A percentile compares a stretch with the other conserved stretches of the same genome.
phyloP scores from a whole-genome alignment of 2,888 invertebrate species.

The Panorpa germanica region DNA sequence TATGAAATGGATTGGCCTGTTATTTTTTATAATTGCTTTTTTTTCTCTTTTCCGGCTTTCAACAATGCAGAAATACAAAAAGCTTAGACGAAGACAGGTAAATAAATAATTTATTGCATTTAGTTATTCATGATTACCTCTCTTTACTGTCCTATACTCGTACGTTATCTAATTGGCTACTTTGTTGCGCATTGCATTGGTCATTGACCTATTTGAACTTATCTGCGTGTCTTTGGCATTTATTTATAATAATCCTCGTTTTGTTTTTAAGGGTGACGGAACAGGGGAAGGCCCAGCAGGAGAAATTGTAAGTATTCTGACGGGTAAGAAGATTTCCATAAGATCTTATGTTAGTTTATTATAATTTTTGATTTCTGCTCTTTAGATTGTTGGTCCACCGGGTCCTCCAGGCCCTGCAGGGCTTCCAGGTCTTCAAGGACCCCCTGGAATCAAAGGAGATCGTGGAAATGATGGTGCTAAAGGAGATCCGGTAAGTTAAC shows the following conservation, averaged over 20 bases:
- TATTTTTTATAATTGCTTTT: too few relatives aligned
- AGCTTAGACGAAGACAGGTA: conserved; percentile 65
- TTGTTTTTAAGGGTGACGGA: conserved; percentile 44
- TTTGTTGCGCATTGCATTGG: conserved; percentile 6
- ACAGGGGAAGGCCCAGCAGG: conserved; percentile 57
- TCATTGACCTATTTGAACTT: conserved; percentile 10
- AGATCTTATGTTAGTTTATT: neutral
- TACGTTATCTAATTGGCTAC: conserved; percentile 8
- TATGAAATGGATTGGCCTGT: too few relatives aligned
- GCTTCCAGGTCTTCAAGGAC: conserved; percentile 29
- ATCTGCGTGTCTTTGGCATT: conserved; percentile 10
- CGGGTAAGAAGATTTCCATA: conserved; percentile 2
- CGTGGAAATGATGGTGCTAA: conserved; percentile 61
- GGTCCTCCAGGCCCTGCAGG: conserved; percentile 63
- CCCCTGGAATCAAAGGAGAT: conserved; percentile 32
- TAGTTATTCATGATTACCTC: too few relatives aligned
- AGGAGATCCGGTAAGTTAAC: conserved; percentile 52
- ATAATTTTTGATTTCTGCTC: neutral
- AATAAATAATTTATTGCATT: conserved; percentile 22
- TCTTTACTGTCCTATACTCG: too few relatives aligned
- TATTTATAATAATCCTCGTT: conserved; percentile 11
- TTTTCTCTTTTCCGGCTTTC: conserved; percentile 16
- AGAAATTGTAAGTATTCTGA: conserved; percentile 40
- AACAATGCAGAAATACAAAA: conserved; percentile 56
- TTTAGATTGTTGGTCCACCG: conserved; percentile 39